A percentile compares a stretch with the other conserved stretches of the same genome.
Conservation (phyloP, 2,113 vertebrate species). For the Plestiodon gilberti region DNA sequence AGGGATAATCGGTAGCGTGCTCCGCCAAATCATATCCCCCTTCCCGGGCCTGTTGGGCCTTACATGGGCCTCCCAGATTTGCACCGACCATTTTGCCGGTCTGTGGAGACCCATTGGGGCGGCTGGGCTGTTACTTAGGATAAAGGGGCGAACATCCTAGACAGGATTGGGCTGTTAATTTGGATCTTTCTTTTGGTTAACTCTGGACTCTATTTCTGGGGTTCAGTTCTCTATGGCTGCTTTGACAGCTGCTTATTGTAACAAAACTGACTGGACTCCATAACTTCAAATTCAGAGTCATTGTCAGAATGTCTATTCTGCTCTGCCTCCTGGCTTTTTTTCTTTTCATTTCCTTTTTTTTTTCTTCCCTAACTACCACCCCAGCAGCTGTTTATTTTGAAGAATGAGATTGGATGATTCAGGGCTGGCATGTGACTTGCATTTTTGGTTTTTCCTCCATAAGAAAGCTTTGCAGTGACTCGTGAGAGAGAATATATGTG, state of each 20-base stretch:
- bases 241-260: neutral
- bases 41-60: too few species aligned
- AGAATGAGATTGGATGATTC: neutral
- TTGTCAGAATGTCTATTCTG: neutral
- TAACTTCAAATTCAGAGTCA: neutral
- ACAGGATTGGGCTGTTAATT: neutral
- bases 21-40: too few species aligned
- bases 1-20: too few species aligned
- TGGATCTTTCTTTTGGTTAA: neutral
- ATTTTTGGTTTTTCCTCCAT: neutral
- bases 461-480: neutral
- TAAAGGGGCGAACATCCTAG: too few species aligned
- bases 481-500: neutral
- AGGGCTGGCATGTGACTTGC: accelerated
- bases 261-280: neutral
- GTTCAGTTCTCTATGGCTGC: neutral
- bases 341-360: neutral
- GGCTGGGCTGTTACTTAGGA: too few species aligned
- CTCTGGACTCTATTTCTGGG: neutral
- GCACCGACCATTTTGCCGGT: too few species aligned
- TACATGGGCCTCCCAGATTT: too few species aligned
- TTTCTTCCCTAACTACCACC: neutral
- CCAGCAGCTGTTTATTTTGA: neutral
- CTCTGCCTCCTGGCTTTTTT: neutral
- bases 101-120: too few species aligned